A percentile compares a stretch with the other conserved stretches of the same genome.
Conservation (phyloP, 2,888 invertebrate species). For the Athalia circularis region DNA sequence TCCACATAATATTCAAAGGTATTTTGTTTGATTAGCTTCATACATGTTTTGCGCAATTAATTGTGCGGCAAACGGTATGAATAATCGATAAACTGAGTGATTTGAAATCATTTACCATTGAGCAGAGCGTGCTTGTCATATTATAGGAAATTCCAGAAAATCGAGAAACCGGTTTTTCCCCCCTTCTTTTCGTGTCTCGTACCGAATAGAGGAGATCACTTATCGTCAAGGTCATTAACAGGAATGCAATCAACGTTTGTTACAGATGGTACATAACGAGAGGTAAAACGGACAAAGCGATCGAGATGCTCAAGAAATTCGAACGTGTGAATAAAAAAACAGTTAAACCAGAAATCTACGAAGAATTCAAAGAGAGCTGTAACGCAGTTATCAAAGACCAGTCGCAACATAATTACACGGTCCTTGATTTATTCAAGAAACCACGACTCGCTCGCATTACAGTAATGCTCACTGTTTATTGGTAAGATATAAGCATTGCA, state of each 20-base stretch:
- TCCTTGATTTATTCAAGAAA: constrained; percentile 86
- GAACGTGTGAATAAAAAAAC: constrained; percentile 86
- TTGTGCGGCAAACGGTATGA: too few species aligned
- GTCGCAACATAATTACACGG: constrained; percentile 82
- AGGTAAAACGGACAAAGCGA: constrained; percentile 87
- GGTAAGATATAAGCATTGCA: constrained; percentile 74
- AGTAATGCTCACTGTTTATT: constrained; percentile 85
- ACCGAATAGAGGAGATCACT: too few species aligned
- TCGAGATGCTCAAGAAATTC: constrained; percentile 86
- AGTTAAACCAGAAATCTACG: constrained; percentile 84
- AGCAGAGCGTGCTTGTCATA: too few species aligned
- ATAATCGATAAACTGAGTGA: too few species aligned
- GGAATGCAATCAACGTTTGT: constrained; percentile 83
- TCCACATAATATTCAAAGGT: background rate
- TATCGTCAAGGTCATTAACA: background rate
- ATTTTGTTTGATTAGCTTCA: background rate
- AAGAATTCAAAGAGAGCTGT: constrained; percentile 84
- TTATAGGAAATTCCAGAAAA: too few species aligned
- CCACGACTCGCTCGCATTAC: constrained; percentile 86
- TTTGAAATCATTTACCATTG: too few species aligned
- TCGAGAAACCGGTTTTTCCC: too few species aligned
- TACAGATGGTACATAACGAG: constrained; percentile 88
- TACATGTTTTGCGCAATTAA: background rate
- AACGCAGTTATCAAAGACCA: constrained; percentile 82
- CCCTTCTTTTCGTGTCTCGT: too few species aligned